Evolutionary conservation across 2,113 vertebrate genomes (phyloP), one percentile per base, ranked within the genome.

Genomic region (Pomatostomus ruficeps): DNA sequence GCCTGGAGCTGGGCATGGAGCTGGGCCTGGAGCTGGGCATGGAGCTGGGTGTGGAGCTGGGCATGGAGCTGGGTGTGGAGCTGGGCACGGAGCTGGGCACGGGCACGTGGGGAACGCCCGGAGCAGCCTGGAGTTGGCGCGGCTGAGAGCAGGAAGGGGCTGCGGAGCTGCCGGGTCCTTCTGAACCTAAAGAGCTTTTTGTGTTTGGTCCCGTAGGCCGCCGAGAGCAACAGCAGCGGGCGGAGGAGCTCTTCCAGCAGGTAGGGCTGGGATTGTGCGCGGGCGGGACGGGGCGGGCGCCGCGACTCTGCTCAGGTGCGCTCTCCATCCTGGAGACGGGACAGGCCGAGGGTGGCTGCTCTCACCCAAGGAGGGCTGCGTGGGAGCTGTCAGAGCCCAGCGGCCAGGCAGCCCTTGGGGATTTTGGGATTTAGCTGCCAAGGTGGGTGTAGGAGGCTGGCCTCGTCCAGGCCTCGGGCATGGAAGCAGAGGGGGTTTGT

Each of bases 221-320:
- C 98, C 26, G 98, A 97, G 95, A 97, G 96, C 97, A 97, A 52
- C 97, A 95, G 97, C 74, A 97, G 97, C 1, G 98, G 98, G 91
- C 93, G 68, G 76, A 98, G 97, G 94, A 98, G 97, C 85, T 97
- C 96, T 4, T 93, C 97, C 26, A 97, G 95, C 98, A 98, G 98
- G 98, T 98, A 97, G 24, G 85, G 55, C 38, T 40, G 57, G 29
- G 22, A 28, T 42, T 49, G 26, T 8, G 15, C 18, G n/a, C 3
- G 10, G 21, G 4, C 15, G 73, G 43, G 54, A 2, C 19, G 29
- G 38, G 52, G 21, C n/a, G n/a, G n/a, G n/a, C n/a, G n/a, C n/a
- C n/a, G n/a, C n/a, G n/a, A n/a, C n/a, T 38, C 40, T 65, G 68
- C 49, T 23, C n/a, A 19, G 28, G 1, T 22, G 23, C 19, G 49